A percentile compares a stretch with the other conserved stretches of the same genome.
phyloP scores from a whole-genome alignment of 2,797 vertebrate species.

The Gymnoscopelus braueri region DNA sequence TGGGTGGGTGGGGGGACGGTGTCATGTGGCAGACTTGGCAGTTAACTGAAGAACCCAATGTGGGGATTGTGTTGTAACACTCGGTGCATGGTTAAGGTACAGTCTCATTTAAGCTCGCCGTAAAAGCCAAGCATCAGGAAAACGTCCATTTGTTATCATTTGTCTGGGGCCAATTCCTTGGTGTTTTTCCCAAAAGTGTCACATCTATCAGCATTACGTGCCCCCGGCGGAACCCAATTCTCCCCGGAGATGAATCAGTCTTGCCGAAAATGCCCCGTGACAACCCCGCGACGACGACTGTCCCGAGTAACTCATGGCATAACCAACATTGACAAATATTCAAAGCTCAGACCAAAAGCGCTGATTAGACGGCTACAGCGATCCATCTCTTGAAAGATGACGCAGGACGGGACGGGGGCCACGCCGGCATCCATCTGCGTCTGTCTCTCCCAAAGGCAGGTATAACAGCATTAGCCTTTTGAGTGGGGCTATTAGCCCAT shows the following conservation, averaged over 20 bases:
- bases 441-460: slow-evolving; percentile 66
- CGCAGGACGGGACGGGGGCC: slow-evolving; percentile 16
- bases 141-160: slow-evolving; percentile 67
- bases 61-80: slow-evolving; percentile 40
- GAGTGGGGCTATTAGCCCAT: slow-evolving; percentile 49
- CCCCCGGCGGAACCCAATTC: slow-evolving; percentile 55
- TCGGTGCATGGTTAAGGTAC: neutral
- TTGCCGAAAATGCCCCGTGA: slow-evolving; percentile 47
- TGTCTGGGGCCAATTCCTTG: slow-evolving; percentile 43
- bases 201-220: slow-evolving; percentile 71
- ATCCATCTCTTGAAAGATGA: slow-evolving; percentile 62
- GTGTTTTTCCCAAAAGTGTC: slow-evolving; percentile 49
- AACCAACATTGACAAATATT: slow-evolving; percentile 69
- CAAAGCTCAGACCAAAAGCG: slow-evolving; percentile 58
- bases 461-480: slow-evolving; percentile 77
- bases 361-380: slow-evolving; percentile 63
- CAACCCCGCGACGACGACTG: slow-evolving; percentile 52
- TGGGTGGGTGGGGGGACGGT: slow-evolving; percentile 37
- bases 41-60: slow-evolving; percentile 56
- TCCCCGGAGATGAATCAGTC: slow-evolving; percentile 65
- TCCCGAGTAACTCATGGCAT: slow-evolving; percentile 45
- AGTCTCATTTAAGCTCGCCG: slow-evolving; percentile 30
- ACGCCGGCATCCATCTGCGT: slow-evolving; percentile 69
- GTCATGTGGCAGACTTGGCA: slow-evolving; percentile 22
- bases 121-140: slow-evolving; percentile 40